These are phyloP conservation scores for Chrysotoxum bicinctum DNA, from an alignment of 2,888 invertebrate species.

Conservation along the genomic window DNA sequence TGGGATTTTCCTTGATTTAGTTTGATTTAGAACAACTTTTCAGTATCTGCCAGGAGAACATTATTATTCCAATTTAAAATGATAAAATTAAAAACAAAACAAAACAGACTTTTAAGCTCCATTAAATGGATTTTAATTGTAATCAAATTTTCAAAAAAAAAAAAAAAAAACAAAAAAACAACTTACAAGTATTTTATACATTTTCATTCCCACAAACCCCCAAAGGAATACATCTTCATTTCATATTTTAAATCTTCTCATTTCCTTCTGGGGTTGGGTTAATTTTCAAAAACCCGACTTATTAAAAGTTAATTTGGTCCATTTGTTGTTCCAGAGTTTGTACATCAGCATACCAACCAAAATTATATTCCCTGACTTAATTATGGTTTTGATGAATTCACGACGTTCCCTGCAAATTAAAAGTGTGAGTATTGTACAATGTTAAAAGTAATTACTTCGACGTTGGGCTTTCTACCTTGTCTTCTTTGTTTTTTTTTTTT, in stretches of 20 bases:
- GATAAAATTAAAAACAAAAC: background rate
- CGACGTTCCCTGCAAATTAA: conserved; percentile 76
- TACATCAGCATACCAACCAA: conserved; percentile 78
- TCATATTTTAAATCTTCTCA: background rate
- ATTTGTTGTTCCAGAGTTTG: conserved; percentile 80
- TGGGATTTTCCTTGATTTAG: background rate
- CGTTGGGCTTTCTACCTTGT: background rate
- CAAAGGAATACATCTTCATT: background rate
- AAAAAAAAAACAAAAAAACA: background rate
- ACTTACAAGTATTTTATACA: background rate
- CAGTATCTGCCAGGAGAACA: background rate
- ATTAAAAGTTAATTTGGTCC: conserved; percentile 80
- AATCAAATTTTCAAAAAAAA: background rate
- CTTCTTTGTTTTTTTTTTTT: background rate
- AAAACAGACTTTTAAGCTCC: background rate
- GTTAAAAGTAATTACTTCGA: conserved; percentile 24
- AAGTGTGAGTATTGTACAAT: background rate
- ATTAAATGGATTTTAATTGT: background rate
- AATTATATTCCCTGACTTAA: conserved; percentile 79
- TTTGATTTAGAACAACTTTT: background rate
- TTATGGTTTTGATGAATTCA: conserved; percentile 76
- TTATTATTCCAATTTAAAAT: background rate
- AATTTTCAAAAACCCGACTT: conserved; percentile 51
- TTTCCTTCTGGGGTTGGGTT: background rate
- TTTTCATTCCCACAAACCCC: background rate